A percentile compares a stretch with the other conserved stretches of the same genome.
phyloP scores from a whole-genome alignment of 1,140 invertebrate species.

The Heliconius hewitsoni region DNA sequence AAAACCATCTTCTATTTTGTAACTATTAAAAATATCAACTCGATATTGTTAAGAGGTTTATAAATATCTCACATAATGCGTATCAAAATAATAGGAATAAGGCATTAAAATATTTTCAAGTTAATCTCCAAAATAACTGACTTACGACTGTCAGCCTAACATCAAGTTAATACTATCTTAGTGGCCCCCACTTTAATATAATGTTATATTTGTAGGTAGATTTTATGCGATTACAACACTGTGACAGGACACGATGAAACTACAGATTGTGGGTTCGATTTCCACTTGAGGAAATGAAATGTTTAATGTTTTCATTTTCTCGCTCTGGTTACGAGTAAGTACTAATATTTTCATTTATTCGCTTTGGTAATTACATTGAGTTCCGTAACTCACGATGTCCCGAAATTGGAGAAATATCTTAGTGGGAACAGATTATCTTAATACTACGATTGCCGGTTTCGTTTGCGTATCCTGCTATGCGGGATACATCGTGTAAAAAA shows the following conservation, averaged over 20 bases:
- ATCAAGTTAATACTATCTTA: slow-evolving; percentile 6
- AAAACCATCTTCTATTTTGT: background rate
- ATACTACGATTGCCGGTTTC: too few relatives aligned
- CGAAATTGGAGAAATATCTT: too few relatives aligned
- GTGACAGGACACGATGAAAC: background rate
- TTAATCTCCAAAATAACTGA: slow-evolving; percentile 1
- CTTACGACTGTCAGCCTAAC: slow-evolving; percentile 2
- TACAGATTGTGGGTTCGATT: too few relatives aligned
- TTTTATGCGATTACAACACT: background rate
- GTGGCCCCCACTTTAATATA: background rate
- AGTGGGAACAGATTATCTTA: too few relatives aligned
- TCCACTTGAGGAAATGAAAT: too few relatives aligned
- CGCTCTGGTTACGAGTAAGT: too few relatives aligned
- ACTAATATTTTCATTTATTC: too few relatives aligned
- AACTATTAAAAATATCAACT: background rate
- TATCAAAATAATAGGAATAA: slow-evolving; percentile 3
- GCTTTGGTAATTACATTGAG: too few relatives aligned
- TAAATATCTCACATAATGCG: background rate
- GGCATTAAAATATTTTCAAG: background rate
- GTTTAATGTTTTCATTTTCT: too few relatives aligned
- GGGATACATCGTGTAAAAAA: too few relatives aligned
- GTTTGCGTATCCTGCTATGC: too few relatives aligned
- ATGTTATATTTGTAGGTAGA: background rate
- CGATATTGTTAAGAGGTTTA: background rate
- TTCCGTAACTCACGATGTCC: too few relatives aligned